Evolutionary conservation across 2,797 vertebrate genomes (phyloP).

Genomic region (Balearica regulorum): DNA sequence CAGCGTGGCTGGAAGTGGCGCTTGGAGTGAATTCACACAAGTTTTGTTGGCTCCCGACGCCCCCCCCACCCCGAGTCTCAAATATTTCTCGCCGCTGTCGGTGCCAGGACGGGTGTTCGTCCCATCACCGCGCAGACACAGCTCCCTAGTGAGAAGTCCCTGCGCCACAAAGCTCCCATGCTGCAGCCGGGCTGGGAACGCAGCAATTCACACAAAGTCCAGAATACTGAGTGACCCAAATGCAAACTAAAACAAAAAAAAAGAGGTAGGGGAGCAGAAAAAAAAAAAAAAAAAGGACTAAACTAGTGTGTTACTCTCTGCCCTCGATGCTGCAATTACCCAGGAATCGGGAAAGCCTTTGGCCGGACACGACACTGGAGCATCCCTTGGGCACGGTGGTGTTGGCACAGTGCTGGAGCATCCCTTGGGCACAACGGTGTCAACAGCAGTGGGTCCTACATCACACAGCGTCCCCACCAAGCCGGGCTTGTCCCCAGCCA

Average conservation of each 20-base stretch:
- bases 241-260: neutral
- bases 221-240: neutral
- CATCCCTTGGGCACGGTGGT: neutral
- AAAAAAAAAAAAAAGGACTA: neutral
- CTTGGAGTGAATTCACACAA: neutral
- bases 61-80: neutral
- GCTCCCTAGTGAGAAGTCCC: neutral
- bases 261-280: neutral
- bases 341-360: neutral
- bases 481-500: neutral
- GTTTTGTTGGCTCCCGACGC: neutral
- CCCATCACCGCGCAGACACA: rapidly evolving
- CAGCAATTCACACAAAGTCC: neutral
- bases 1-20: neutral
- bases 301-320: rapidly evolving
- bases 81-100: neutral
- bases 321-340: neutral
- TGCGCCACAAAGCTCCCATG: rapidly evolving
- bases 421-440: neutral
- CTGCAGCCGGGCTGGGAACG: neutral
- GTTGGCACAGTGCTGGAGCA: neutral
- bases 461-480: neutral
- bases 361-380: neutral
- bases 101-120: neutral
- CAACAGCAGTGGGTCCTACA: neutral